Base-by-base conservation (phyloP, 2,797 vertebrate species). In the Anabas testudineus region DNA sequence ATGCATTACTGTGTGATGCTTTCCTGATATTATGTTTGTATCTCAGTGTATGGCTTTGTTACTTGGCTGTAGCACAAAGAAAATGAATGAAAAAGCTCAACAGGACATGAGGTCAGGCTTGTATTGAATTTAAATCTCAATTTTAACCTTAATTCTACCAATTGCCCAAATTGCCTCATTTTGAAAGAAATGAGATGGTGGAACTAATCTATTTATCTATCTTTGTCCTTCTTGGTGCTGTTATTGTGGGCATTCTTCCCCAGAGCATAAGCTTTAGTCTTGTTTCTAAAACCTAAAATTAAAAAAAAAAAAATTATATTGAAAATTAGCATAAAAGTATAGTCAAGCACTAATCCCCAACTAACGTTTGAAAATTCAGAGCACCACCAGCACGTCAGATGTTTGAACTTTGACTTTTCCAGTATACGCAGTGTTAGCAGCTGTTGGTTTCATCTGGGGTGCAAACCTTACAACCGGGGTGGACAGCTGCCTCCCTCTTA, bases 281-380 rank as follows among this genome's bases (percentile, higher is more conserved):
- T n/a, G 24, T 56, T 56, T 60, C n/a, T 43, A 36, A 69, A 74
- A 58, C 42, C 18, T 19, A 37, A n/a, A n/a, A n/a, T n/a, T n/a
- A n/a, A n/a, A n/a, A n/a, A n/a, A n/a, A n/a, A n/a, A n/a, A n/a
- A n/a, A n/a, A n/a, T n/a, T n/a, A n/a, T n/a, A n/a, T n/a, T n/a
- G n/a, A n/a, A n/a, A n/a, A n/a, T n/a, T n/a, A n/a, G n/a, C n/a
- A n/a, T n/a, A n/a, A n/a, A n/a, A n/a, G 26, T 30, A 63, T 53
- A 1, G 4, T 24, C 24, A 4, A 52, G 26, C 52, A 39, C 26
- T 19, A 55, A 62, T 52, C 39, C 43, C 7, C 53, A 22, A 63
- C 19, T 10, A 46, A 7, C 36, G 39, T 70, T 83, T 2, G 70
- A 54, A 66, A 45, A 71, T 75, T 81, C 69, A 79, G 22, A 56